Conservation (phyloP, 2,113 vertebrate species). For the Rutilus rutilus region DNA sequence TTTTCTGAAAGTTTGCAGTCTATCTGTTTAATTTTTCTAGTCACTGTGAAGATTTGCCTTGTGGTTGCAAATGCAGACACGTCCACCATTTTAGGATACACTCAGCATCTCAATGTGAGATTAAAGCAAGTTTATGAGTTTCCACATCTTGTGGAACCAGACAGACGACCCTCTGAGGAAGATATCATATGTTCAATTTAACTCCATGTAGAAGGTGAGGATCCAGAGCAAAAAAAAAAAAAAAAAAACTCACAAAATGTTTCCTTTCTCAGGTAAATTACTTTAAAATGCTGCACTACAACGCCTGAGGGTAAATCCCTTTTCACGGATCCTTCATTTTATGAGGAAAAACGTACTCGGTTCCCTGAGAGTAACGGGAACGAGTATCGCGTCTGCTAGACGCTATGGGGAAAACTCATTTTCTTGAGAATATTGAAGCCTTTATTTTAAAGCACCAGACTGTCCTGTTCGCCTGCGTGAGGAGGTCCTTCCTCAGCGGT, state of each 20-base stretch:
- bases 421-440: no score
- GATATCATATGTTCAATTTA: slow-evolving; percentile 21
- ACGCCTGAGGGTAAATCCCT: slow-evolving; percentile 5
- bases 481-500: no score
- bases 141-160: neutral
- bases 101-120: neutral
- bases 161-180: slow-evolving; percentile 16
- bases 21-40: neutral
- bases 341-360: neutral
- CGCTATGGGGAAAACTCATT: no score
- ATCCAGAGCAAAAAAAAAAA: neutral
- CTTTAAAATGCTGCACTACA: slow-evolving; percentile 27
- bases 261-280: neutral
- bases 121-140: slow-evolving; percentile 16
- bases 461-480: no score
- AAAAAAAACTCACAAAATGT: slow-evolving; percentile 12
- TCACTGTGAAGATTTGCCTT: neutral
- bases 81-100: neutral
- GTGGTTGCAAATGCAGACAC: neutral
- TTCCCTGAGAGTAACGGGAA: no score
- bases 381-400: no score
- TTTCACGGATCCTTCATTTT: slow-evolving; percentile 9
- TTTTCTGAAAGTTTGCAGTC: neutral
- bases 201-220: slow-evolving; percentile 10
- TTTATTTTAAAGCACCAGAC: no score